Evolutionary conservation across 2,797 vertebrate genomes (phyloP).

Genomic region (Crenuchus spilurus): DNA sequence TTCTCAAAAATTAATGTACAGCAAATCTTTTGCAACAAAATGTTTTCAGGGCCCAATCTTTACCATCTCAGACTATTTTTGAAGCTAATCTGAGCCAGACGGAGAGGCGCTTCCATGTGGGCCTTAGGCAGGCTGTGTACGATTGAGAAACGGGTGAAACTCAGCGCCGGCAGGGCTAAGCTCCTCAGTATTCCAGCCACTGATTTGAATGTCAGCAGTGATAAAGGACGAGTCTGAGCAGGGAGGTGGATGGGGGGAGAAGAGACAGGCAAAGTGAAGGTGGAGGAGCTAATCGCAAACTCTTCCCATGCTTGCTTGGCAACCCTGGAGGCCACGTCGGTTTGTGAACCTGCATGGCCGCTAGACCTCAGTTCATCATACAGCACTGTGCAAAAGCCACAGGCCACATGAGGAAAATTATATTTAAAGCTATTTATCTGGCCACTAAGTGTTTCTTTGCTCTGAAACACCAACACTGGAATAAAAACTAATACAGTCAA

Average conservation of each 20-base stretch:
- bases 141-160: constrained; percentile 27
- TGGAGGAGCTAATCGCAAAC: constrained; percentile 39
- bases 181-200: constrained; percentile 43
- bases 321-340: constrained; percentile 26
- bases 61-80: constrained; percentile 28
- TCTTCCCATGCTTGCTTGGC: constrained; percentile 19
- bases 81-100: constrained; percentile 34
- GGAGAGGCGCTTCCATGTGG: not conserved
- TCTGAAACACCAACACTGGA: not conserved
- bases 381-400: not conserved
- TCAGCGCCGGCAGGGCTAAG: not conserved
- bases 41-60: constrained; percentile 23
- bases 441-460: not conserved
- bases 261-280: not conserved
- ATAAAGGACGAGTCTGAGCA: constrained; percentile 35
- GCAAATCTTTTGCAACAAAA: constrained; percentile 22
- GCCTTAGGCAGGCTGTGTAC: not conserved
- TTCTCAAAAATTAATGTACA: constrained; percentile 39
- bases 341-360: constrained; percentile 23
- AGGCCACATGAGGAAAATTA: not conserved
- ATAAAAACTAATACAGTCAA: not conserved
- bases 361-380: constrained; percentile 23
- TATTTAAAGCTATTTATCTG: not conserved
- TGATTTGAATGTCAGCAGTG: constrained; percentile 56
- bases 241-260: not conserved